Evolutionary conservation across 2,888 invertebrate species (phyloP).

Genomic region (Drosophila tripunctata): DNA sequence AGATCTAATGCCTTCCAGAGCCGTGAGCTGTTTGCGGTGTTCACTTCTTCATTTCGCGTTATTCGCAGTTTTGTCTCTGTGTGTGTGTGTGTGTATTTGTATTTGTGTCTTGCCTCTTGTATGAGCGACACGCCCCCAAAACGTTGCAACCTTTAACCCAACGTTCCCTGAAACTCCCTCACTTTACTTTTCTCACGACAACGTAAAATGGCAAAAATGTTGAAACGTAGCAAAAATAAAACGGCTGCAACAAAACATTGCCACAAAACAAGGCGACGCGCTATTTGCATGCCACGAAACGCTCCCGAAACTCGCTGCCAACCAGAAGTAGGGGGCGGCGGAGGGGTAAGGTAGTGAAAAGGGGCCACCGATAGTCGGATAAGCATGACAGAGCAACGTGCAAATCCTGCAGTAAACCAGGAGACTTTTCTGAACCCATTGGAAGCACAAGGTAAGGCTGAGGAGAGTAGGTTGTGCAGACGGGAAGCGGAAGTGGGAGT

Average conservation of each 20-base stretch:
- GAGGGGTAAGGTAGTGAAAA: background rate
- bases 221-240: slow-evolving; percentile 18
- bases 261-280: slow-evolving; percentile 38
- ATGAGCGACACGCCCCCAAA: slow-evolving; percentile 68
- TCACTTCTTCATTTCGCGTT: slow-evolving; percentile 28
- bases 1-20: slow-evolving; percentile 42
- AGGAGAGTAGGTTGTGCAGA: background rate
- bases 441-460: background rate
- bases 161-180: slow-evolving; percentile 2
- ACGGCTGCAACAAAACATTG: slow-evolving; percentile 43
- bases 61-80: background rate
- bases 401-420: slow-evolving; percentile 40
- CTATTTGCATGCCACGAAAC: slow-evolving; percentile 63
- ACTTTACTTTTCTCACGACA: no score
- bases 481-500: background rate
- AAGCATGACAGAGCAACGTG: slow-evolving; percentile 56
- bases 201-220: slow-evolving; percentile 3
- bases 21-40: slow-evolving; percentile 50
- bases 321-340: background rate
- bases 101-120: no score
- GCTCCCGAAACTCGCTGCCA: background rate
- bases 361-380: slow-evolving; percentile 19
- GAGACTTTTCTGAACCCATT: background rate
- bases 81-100: slow-evolving; percentile 17
- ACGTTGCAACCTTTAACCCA: slow-evolving; percentile 42